These are phyloP conservation scores for Lumbricus terrestris DNA, from an alignment of 2,888 invertebrate genomes.

Conservation along the genomic window DNA sequence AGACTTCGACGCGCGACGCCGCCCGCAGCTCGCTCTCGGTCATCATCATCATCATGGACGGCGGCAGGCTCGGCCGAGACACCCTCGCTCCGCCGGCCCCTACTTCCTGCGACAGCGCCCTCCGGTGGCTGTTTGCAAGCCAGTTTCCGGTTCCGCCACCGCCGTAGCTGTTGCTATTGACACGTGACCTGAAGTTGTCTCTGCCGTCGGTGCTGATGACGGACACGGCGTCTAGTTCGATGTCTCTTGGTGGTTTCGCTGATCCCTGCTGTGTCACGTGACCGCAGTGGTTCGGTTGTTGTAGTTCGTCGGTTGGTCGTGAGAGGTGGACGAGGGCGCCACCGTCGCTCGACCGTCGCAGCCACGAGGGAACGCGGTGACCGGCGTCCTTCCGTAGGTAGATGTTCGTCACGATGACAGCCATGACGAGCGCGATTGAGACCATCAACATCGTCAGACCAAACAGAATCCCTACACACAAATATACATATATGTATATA, in stretches of 20 bases:
- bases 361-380: constrained; percentile 35
- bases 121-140: neutral
- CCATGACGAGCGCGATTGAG: constrained; percentile 42
- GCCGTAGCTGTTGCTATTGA: neutral
- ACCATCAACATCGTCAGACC: constrained; percentile 36
- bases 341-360: constrained; percentile 18
- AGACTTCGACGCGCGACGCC: neutral
- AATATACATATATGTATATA: neutral
- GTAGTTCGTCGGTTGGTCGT: neutral
- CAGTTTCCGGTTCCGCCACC: neutral
- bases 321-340: neutral
- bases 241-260: neutral
- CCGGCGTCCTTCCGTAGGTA: constrained; percentile 39
- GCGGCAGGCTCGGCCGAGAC: neutral
- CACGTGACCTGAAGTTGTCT: neutral
- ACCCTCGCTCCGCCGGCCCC: neutral
- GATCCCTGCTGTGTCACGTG: neutral
- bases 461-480: constrained; percentile 40
- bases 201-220: neutral
- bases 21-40: neutral
- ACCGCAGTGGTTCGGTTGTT: constrained; percentile 3
- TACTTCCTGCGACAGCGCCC: neutral
- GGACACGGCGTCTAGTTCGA: neutral
- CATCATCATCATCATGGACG: neutral
- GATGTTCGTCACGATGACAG: constrained; percentile 42